phyloP scores from a whole-genome alignment of 2,113 vertebrate genomes.

The Oryzias javanicus region DNA sequence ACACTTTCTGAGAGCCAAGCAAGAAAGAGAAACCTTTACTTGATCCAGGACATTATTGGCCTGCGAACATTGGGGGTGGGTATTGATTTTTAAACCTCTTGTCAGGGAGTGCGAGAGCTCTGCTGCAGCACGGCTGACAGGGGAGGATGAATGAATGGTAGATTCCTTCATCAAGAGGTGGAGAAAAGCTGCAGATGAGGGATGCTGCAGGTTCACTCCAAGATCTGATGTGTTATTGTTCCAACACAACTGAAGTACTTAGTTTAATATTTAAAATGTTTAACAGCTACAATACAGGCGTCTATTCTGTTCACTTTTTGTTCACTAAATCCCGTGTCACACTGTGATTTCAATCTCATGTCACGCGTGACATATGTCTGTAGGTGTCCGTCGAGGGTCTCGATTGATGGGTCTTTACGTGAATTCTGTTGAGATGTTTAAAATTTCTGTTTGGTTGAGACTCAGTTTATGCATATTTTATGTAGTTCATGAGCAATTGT shows the following conservation, averaged over 20 bases:
- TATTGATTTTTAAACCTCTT: background rate
- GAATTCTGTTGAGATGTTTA: too few species aligned
- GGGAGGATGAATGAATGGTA: background rate
- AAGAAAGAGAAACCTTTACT: background rate
- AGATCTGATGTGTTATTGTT: too few species aligned
- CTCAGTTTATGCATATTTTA: too few species aligned
- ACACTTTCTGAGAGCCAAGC: background rate
- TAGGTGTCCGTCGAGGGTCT: too few species aligned
- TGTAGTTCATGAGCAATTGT: too few species aligned
- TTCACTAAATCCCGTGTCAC: too few species aligned
- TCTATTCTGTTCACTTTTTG: too few species aligned
- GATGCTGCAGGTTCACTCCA: background rate
- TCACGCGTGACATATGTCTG: too few species aligned
- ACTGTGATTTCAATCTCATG: too few species aligned
- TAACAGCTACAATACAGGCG: background rate
- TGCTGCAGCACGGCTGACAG: background rate
- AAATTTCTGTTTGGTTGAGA: too few species aligned
- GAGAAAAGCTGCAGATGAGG: background rate
- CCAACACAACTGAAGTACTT: background rate
- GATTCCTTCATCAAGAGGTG: background rate
- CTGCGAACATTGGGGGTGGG: background rate
- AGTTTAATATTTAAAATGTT: too few species aligned
- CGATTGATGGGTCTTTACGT: too few species aligned
- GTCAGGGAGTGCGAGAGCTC: background rate
- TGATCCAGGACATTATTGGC: constrained; percentile 1